Evolutionary conservation across 2,888 invertebrate genomes (phyloP).

Genomic region (Beris chalybata): DNA sequence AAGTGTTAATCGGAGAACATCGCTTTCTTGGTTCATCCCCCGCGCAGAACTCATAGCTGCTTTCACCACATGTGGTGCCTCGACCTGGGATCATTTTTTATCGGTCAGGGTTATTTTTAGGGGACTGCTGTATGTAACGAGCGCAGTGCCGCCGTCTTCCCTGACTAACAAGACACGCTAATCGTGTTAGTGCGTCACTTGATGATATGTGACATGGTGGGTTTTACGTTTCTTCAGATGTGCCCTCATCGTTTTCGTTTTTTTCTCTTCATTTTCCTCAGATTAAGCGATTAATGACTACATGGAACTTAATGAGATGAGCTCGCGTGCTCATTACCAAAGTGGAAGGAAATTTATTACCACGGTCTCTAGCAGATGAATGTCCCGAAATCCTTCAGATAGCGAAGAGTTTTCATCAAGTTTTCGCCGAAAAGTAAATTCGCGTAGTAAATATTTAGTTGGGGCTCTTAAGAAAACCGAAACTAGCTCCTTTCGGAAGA

Average conservation of each 20-base stretch:
- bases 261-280: not conserved
- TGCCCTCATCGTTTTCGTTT: not conserved
- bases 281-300: slow-evolving; percentile 30
- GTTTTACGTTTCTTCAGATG: not conserved
- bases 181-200: slow-evolving; percentile 12
- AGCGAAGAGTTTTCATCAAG: not conserved
- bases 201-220: slow-evolving; percentile 21
- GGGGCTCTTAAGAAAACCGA: slow-evolving; percentile 6
- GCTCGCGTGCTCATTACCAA: slow-evolving; percentile 17
- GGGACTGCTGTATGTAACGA: no score
- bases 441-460: slow-evolving; percentile 12
- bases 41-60: no score
- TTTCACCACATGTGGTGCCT: no score
- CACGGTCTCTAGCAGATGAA: not conserved
- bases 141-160: no score
- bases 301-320: slow-evolving; percentile 23
- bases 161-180: slow-evolving; percentile 19
- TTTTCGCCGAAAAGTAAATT: not conserved
- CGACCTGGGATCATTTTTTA: no score
- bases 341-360: slow-evolving; percentile 12
- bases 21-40: no score
- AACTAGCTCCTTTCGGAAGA: slow-evolving; percentile 10
- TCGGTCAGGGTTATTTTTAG: no score
- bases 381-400: not conserved
- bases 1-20: no score